phyloP scores from a whole-genome alignment of 2,888 invertebrate species.

The Ctenicera cuprea region DNA sequence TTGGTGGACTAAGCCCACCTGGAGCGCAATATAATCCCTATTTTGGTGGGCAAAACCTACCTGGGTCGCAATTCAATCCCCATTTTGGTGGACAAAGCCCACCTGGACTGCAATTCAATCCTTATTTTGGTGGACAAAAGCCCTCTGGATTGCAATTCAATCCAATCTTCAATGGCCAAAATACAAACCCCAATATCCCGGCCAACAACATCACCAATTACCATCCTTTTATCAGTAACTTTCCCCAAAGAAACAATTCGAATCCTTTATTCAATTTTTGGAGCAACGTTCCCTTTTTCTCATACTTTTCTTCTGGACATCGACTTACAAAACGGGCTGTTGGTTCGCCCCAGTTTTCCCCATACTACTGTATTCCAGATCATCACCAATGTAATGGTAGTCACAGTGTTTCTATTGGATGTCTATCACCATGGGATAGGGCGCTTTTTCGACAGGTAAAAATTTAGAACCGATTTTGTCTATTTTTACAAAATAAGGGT shows the following conservation, averaged over 20 bases:
- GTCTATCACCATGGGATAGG: conserved; percentile 62
- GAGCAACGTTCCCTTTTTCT: neutral
- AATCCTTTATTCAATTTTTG: neutral
- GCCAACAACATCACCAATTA: conserved; percentile 1
- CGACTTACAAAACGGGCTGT: neutral
- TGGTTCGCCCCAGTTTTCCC: no score
- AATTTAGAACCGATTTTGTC: no score
- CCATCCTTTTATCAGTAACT: neutral
- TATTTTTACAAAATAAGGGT: no score
- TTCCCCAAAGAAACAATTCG: neutral
- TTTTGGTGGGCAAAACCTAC: no score
- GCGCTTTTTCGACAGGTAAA: conserved; percentile 66
- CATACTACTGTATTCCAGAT: conserved; percentile 27
- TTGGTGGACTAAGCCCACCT: no score
- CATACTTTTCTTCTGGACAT: neutral
- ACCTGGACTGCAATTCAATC: no score
- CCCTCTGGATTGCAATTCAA: conserved; percentile 25
- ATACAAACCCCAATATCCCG: conserved; percentile 9
- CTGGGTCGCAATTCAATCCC: no score
- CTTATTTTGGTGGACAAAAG: no score
- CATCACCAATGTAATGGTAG: conserved; percentile 34
- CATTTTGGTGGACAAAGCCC: no score
- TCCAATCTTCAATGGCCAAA: conserved; percentile 24
- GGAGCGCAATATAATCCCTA: no score
- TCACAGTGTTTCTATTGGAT: conserved; percentile 65